Evolutionary conservation across 2,888 invertebrate genomes (phyloP), one percentile per base, ranked within the genome.

Genomic region (Pyrrhia umbra): DNA sequence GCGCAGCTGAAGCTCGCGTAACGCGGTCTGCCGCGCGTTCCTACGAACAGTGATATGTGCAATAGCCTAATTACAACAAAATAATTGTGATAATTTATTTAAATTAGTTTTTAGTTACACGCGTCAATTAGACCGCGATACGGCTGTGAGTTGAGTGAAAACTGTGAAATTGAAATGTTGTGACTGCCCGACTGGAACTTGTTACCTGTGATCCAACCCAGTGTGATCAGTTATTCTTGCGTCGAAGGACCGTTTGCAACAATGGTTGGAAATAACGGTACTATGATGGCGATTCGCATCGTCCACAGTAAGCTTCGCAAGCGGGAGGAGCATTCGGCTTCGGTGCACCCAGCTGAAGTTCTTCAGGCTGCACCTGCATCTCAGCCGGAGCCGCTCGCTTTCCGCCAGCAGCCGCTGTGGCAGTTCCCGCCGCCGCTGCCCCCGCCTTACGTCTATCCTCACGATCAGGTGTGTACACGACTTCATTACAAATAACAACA

Each of bases 241-340:
- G 89, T 91, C 75, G 87, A 90, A 86, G 90, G 86, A 88, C 89
- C 90, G 74, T 90, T 92, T 80, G 83, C 85, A 88, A 96, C 96
- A 88, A 97, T 97, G 97, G 97, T 97, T 93, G 97, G 97, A 93
- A 97, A 96, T 95, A 97, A 97, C 95, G 97, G 97, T 92, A 97
- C 97, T 90, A 96, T 97, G 96, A 97, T 97, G 95, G 97, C 97
- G 92, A 97, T 98, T 92, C 97, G 97, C 95, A 97, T 98, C 96
- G 97, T 98, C 95, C 97, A 97, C 96, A 98, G 97, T 95, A 98
- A 98, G 96, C 96, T 98, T 95, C 96, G 97, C 88, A 98, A 98
- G 95, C 96, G 97, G 83, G 97, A 98, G 93, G 97, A 97, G 90
- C 96, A 96, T 92, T 96, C 96, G 77, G 96, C 96, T 85, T 96